A percentile compares a stretch with the other conserved stretches of the same genome.
Evolutionary conservation across 2,797 vertebrate species (phyloP).

Genomic region (Choloepus didactylus): DNA sequence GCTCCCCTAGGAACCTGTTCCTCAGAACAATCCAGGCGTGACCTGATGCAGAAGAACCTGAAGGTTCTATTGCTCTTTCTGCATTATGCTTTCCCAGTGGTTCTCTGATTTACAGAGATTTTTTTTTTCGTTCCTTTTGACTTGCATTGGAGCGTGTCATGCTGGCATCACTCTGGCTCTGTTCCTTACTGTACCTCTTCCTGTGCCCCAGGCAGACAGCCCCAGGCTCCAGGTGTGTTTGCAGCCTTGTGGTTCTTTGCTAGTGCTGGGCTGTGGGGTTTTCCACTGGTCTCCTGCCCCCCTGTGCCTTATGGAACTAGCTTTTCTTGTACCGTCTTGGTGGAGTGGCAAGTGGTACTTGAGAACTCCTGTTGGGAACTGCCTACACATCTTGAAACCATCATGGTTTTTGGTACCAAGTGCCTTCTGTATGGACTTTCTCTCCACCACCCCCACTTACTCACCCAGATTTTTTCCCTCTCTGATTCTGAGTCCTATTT

Average conservation of each 20-base stretch:
- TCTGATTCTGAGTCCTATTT: neutral
- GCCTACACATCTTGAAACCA: neutral
- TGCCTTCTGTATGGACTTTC: neutral
- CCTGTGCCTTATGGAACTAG: neutral
- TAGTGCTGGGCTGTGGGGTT: neutral
- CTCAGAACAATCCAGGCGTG: neutral
- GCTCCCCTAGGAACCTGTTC: neutral
- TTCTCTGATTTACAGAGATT: neutral
- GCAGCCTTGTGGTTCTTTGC: neutral
- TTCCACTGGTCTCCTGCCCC: neutral
- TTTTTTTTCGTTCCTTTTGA: neutral
- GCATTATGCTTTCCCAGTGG: neutral
- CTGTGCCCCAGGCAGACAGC: neutral
- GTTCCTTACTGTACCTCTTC: neutral
- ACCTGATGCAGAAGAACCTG: neutral
- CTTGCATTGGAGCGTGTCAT: neutral
- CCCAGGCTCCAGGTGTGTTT: neutral
- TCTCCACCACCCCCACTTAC: neutral
- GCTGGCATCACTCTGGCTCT: neutral
- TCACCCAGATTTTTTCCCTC: neutral
- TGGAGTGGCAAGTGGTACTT: neutral
- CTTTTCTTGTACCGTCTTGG: fast-evolving
- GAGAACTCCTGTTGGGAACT: neutral
- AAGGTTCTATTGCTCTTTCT: neutral
- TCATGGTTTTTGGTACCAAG: neutral